Evolutionary conservation across 2,797 vertebrate species (phyloP).

Genomic region (Phalanger gymnotis): DNA sequence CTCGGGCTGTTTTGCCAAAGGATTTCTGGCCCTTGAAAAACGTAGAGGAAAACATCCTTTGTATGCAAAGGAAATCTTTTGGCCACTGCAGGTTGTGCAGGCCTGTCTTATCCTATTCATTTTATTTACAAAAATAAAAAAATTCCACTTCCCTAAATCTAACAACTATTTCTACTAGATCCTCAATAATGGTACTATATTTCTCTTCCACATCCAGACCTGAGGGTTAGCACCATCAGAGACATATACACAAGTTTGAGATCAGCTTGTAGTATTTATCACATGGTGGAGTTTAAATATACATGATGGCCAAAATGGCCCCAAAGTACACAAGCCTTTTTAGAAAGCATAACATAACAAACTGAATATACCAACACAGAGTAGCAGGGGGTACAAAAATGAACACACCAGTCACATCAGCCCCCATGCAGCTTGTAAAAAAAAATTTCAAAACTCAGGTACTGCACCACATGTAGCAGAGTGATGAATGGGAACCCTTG

Average conservation of each 20-base stretch:
- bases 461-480: not conserved
- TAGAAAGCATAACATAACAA: not conserved
- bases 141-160: not conserved
- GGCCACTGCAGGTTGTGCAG: too few relatives aligned
- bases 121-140: conserved; percentile 22
- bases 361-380: conserved; percentile 11
- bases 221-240: not conserved
- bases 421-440: not conserved
- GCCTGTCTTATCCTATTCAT: not conserved
- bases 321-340: not conserved
- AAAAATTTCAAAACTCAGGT: not conserved
- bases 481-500: not conserved
- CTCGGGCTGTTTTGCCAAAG: too few relatives aligned
- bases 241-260: not conserved
- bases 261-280: not conserved
- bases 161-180: conserved; percentile 25
- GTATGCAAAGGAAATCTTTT: too few relatives aligned
- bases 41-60: too few relatives aligned
- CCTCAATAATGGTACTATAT: conserved; percentile 25
- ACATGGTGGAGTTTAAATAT: not conserved
- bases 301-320: not conserved
- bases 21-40: too few relatives aligned
- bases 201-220: not conserved
- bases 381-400: not conserved
- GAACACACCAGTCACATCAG: too few relatives aligned